Conservation (phyloP, 92 coral and sea anemone species). For the Hydrozoanthus gracilis region DNA sequence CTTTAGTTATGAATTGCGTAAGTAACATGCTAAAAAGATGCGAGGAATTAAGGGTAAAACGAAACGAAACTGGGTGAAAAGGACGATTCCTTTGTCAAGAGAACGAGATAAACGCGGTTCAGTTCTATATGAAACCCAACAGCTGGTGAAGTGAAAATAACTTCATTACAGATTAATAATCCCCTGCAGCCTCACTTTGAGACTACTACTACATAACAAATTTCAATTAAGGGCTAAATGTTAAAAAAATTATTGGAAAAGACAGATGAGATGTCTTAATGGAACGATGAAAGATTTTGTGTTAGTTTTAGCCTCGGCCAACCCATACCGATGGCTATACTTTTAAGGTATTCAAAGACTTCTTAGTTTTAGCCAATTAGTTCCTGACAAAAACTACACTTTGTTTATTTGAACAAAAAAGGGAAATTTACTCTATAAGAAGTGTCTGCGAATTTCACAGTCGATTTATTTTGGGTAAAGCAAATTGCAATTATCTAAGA, state of each 20-base stretch:
- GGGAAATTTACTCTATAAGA: conserved; percentile 62
- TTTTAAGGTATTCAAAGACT: conserved; percentile 39
- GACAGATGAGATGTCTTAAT: conserved; percentile 46
- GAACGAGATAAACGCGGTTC: conserved; percentile 34
- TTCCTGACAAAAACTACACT: conserved; percentile 60
- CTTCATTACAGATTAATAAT: conserved; percentile 80
- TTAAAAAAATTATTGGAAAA: conserved; percentile 61
- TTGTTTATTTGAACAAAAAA: conserved; percentile 78
- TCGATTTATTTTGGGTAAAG: conserved; percentile 79
- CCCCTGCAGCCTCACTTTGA: conserved; percentile 68
- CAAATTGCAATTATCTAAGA: conserved; percentile 77
- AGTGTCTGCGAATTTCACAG: conserved; percentile 67
- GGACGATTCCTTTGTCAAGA: conserved; percentile 18
- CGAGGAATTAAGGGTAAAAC: neutral
- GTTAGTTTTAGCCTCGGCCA: conserved; percentile 16
- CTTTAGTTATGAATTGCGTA: neutral
- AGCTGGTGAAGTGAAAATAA: conserved; percentile 70
- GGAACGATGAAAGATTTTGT: conserved; percentile 28
- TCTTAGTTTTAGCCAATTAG: conserved; percentile 67
- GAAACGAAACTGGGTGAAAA: conserved; percentile 16
- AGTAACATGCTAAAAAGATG: neutral
- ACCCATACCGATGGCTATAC: conserved; percentile 63
- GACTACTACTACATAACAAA: conserved; percentile 77
- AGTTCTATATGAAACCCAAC: conserved; percentile 68
- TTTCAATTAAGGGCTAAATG: conserved; percentile 74